Evolutionary conservation across 2,797 vertebrate species (phyloP).

Genomic region (Cuniculus paca): DNA sequence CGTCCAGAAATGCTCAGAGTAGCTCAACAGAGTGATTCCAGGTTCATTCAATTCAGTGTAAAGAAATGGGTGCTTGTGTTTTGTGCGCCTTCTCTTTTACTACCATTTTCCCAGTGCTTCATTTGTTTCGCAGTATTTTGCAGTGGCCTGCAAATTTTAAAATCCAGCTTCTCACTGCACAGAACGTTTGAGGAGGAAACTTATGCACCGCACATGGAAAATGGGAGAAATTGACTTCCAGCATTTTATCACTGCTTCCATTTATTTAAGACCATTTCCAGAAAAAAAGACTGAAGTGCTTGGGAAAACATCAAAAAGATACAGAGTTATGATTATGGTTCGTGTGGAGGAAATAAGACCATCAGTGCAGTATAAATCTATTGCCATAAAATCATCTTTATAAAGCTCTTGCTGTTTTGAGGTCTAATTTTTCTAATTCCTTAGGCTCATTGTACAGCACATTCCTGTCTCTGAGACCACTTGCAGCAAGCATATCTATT

Average conservation of each 20-base stretch:
- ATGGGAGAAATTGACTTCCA: background rate
- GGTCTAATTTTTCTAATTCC: background rate
- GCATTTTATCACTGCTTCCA: background rate
- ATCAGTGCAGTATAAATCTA: background rate
- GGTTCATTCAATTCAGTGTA: background rate
- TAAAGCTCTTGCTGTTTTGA: background rate
- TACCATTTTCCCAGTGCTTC: background rate
- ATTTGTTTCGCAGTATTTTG: background rate
- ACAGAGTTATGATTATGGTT: background rate
- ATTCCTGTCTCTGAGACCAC: background rate
- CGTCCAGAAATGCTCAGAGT: background rate
- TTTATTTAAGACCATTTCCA: constrained; percentile 58
- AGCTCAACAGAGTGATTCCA: background rate
- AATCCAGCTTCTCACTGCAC: background rate
- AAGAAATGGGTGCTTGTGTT: background rate
- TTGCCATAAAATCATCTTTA: background rate
- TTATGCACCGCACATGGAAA: background rate
- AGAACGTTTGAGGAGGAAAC: background rate
- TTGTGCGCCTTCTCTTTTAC: background rate
- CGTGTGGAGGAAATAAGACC: constrained; percentile 15
- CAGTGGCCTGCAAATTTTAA: background rate
- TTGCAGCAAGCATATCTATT: background rate
- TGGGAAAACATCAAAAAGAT: constrained; percentile 43
- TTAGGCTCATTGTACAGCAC: background rate
- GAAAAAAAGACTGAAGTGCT: background rate